Base-by-base conservation (phyloP, 2,113 vertebrate genomes). In the Perognathus longimembris region DNA sequence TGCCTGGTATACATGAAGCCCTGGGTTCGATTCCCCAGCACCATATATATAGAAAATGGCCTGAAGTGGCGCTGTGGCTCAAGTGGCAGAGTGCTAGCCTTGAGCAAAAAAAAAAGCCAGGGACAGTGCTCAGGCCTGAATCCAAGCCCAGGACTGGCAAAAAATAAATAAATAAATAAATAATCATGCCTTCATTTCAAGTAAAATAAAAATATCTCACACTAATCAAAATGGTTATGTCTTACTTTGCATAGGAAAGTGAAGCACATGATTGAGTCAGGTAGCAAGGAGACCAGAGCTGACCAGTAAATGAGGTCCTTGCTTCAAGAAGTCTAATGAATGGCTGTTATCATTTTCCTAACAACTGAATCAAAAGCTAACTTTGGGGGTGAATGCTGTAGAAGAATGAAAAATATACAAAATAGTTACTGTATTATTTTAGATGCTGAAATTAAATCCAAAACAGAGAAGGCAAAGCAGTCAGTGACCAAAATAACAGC, bases 321-420 rank as follows among this genome's bases (percentile, higher is more conserved):
- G 30, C 88, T 66, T 88, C 17, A 67, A 87, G 83, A 86, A 81
- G 18, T 22, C 14, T 7, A 70, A 70, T 76, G 70, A 40, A 64
- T 40, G 15, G 14, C 4, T 54, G 14, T 54, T 24, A 21, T 30
- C 11, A 90, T 57, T 66, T 92, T 76, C 28, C 32, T 74, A 71
- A 12, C 40, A 67, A 74, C 28, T 78, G 82, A 73, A 61, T 45
- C 36, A 70, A 82, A 6, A 76, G 24, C 28, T 92, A 76, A 71
- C 20, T 82, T 88, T 45, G 75, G 36, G 40, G 15, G 15, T 66
- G 61, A 81, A 36, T 50, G 63, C 64, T 85, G 76, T n/a, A 34
- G 70, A 30, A 76, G 85, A 12, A 89, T 34, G 34, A 89, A 80
- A 89, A 75, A 14, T 74, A 61, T 36, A 77, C n/a, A n/a, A 76